Evolutionary conservation across 2,888 invertebrate genomes (phyloP).

Genomic region (Napeogenes inachia): DNA sequence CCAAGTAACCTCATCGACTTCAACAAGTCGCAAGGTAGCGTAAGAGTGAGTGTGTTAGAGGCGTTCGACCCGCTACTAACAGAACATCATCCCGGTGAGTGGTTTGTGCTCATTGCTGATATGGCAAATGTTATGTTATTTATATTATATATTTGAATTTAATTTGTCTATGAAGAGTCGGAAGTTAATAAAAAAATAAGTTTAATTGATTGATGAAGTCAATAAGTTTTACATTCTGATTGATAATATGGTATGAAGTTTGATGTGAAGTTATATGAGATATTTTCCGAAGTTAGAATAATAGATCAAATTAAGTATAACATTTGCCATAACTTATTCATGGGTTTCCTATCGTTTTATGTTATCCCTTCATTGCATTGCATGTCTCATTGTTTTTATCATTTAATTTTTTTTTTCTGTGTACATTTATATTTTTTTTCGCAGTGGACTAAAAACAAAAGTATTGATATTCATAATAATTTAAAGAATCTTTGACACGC

Average conservation of each 20-base stretch:
- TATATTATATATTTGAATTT: not conserved
- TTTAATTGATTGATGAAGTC: no score
- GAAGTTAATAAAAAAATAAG: no score
- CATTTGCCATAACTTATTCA: conserved; percentile 10
- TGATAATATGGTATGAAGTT: no score
- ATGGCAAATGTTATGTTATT: conserved; percentile 22
- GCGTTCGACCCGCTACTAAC: conserved; percentile 91
- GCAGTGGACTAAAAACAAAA: no score
- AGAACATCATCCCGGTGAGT: conserved; percentile 78
- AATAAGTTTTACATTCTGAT: no score
- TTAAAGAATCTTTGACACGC: no score
- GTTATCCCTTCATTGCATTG: conserved; percentile 8
- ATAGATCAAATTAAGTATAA: not conserved
- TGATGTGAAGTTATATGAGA: no score
- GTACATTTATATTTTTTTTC: not conserved
- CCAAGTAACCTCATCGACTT: conserved; percentile 70
- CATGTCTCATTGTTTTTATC: conserved; percentile 6
- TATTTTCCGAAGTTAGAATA: no score
- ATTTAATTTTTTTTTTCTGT: not conserved
- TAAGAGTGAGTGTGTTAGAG: conserved; percentile 85
- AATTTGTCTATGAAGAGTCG: no score
- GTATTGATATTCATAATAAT: no score
- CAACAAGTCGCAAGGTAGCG: conserved; percentile 67
- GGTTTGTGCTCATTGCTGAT: conserved; percentile 44
- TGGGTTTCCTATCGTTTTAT: conserved; percentile 5